Percentiles rank a stretch among this genome's conserved stretches.
phyloP scores from a whole-genome alignment of 2,888 invertebrate genomes.

The Thymelicus acteon region DNA sequence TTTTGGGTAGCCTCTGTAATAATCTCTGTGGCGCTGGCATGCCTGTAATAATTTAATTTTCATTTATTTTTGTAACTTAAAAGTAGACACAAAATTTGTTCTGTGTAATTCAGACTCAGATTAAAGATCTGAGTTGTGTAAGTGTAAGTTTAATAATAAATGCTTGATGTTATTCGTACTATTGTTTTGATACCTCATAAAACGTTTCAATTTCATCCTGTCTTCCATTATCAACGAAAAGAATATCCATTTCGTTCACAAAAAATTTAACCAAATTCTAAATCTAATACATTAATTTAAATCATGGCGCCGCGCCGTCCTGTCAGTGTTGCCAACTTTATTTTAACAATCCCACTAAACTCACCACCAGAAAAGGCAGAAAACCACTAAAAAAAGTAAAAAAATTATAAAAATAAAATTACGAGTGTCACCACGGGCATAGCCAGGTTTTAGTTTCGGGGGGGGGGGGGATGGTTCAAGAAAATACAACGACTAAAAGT shows the following conservation, averaged over 20 bases:
- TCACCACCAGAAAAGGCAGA: too few relatives aligned
- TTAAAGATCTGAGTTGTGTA: too few relatives aligned
- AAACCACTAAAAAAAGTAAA: too few relatives aligned
- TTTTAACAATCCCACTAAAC: too few relatives aligned
- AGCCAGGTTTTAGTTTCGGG: too few relatives aligned
- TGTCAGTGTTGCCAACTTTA: too few relatives aligned
- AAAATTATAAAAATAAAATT: too few relatives aligned
- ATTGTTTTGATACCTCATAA: conserved; percentile 63
- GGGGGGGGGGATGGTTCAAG: too few relatives aligned
- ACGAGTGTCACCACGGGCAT: too few relatives aligned
- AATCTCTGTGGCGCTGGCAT: conserved; percentile 85
- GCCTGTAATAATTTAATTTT: conserved; percentile 60
- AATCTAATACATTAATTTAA: background rate
- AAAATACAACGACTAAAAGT: too few relatives aligned
- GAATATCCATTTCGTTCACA: conserved; percentile 56
- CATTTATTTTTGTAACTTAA: background rate
- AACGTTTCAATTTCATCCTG: conserved; percentile 76
- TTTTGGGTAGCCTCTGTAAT: conserved; percentile 85
- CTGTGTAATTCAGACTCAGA: too few relatives aligned
- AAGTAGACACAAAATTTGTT: too few relatives aligned
- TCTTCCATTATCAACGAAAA: conserved; percentile 70
- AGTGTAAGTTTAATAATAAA: background rate
- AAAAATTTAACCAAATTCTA: background rate
- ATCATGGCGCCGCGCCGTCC: background rate
- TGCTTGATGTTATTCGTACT: background rate